Evolutionary conservation across 1,140 invertebrate genomes (phyloP), one percentile per base, ranked within the genome.

Genomic region (Probaryconus sp.): DNA sequence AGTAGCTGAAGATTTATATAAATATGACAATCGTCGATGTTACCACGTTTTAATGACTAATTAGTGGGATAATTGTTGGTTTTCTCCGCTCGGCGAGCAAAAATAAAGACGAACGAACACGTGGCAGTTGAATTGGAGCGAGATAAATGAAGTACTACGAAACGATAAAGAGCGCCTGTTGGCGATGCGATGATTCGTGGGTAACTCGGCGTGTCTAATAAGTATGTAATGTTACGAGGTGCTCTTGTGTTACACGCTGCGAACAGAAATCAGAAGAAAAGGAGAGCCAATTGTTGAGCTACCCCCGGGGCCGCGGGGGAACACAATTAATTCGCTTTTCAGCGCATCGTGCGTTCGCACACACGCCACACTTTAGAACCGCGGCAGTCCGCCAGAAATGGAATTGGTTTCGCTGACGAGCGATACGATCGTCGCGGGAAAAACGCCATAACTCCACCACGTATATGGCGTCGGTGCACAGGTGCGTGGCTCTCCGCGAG

Each of bases 391-490:
- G 82, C 85, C 85, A 81, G 76, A 86, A 85, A 86, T 86, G 85
- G 85, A 85, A 38, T 85, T 84, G 83, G 81, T 81, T 83, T 83
- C 79, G 80, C 80, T 74, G 77, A 68, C 79, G 63, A 71, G 68
- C 83, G 81, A 85, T 85, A 85, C 83, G 79, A 84, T 85, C 82
- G 79, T 79, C 73, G 64, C 47, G 68, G 81, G 83, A 86, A 86
- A 86, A 86, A 85, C 83, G 80, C 84, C 83, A 85, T 85, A 85
- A 85, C 82, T 85, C 51, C 63, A 76, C 68, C 77, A 81, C 82
- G 75, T 83, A 84, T 85, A 85, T 83, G 84, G 84, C 79, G 83
- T 79, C 79, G 81, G 81, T 79, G 84, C 81, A 81, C 85, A 86
- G 85, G 83, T 86, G 85, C 84, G 42, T 45, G 58, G 51, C 40